Evolutionary conservation across 2,888 invertebrate genomes (phyloP), one percentile per base, ranked within the genome.

Genomic region (Icerya purchasi): DNA sequence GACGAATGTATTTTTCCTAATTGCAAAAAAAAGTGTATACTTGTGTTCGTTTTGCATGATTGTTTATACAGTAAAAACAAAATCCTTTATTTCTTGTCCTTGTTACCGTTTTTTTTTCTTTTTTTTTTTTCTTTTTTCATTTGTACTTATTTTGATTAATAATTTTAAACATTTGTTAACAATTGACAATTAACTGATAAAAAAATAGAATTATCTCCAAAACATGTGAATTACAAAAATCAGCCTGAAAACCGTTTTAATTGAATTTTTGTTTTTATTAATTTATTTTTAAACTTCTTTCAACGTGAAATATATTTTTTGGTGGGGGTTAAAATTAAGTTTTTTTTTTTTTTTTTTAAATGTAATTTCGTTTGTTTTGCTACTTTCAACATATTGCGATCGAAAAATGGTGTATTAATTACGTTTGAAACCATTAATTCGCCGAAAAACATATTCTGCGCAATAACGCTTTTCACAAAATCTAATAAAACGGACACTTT

Each of bases 161-260:
- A 22, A n/a, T 58, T 59, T 19, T 72, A 69, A 66, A 65, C 64
- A 63, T 67, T 65, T 65, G 65, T 66, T 65, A 65, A 63, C 62
- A 68, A 66, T 67, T 66, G 63, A 66, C 64, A 64, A 67, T 66
- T 69, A 66, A 63, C 66, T 25, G 2, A 49, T 10, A 21, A 3
- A 20, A 19, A 10, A 2, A n/a, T 49, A 49, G 2, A 24, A 55
- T 49, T 20, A 20, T 49, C 19, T 51, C 50, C 51, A 60, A 52
- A 62, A 56, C 21, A 56, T 53, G 58, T 58, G 56, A 53, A 59
- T 61, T 59, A 56, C n/a, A n/a, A n/a, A n/a, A n/a, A n/a, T n/a
- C n/a, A n/a, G n/a, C n/a, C n/a, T n/a, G n/a, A n/a, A n/a, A n/a
- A n/a, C n/a, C n/a, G n/a, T n/a, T n/a, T n/a, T n/a, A n/a, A n/a